phyloP scores from a whole-genome alignment of 35 echinoderm and acorn worm species.

The Apostichopus californicus region DNA sequence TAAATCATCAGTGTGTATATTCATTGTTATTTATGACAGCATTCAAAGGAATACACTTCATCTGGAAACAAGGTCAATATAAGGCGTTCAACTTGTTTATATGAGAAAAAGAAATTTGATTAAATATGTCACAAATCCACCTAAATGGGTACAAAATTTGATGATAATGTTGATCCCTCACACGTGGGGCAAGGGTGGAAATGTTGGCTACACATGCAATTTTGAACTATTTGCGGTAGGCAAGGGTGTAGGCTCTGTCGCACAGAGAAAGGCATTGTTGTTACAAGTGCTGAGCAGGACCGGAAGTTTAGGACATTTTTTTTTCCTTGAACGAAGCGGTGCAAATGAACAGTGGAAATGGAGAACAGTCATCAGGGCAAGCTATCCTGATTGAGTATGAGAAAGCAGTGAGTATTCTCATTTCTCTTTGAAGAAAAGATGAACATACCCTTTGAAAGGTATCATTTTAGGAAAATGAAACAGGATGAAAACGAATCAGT shows the following conservation, averaged over 20 bases:
- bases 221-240: conserved; percentile 59
- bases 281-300: conserved; percentile 59
- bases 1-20: too few relatives aligned
- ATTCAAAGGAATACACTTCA: neutral
- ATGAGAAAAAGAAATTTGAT: conserved; percentile 11
- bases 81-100: neutral
- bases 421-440: conserved; percentile 56
- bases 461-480: conserved; percentile 56
- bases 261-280: conserved; percentile 40
- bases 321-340: conserved; percentile 50
- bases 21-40: too few relatives aligned
- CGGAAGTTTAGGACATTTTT: conserved; percentile 75
- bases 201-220: conserved; percentile 32
- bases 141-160: conserved; percentile 4
- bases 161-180: neutral
- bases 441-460: conserved; percentile 68
- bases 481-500: conserved; percentile 58
- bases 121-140: too few relatives aligned
- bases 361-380: too few relatives aligned
- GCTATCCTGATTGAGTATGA: too few relatives aligned
- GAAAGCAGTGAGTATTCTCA: neutral
- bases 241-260: conserved; percentile 17
- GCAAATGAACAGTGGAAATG: neutral
- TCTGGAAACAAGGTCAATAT: conserved; percentile 8
- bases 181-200: conserved; percentile 44